Conservation (phyloP, 2,797 vertebrate genomes). For the Falco novaeseelandiae region DNA sequence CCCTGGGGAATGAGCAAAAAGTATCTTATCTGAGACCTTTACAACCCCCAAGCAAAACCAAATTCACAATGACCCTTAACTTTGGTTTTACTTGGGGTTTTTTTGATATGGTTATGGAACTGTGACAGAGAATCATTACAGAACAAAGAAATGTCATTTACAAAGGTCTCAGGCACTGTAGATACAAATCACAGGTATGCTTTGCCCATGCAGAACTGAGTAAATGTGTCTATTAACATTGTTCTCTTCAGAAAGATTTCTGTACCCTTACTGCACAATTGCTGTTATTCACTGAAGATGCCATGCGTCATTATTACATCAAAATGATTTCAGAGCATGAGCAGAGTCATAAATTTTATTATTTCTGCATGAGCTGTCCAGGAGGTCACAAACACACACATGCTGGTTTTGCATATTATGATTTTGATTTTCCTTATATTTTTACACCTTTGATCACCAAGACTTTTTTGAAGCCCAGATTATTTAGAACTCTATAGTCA, state of each 20-base stretch:
- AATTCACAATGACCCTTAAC: background rate
- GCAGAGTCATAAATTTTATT: background rate
- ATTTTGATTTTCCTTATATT: background rate
- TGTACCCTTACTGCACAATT: background rate
- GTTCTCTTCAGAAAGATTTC: background rate
- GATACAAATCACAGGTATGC: background rate
- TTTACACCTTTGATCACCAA: background rate
- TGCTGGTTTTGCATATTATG: background rate
- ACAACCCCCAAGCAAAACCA: background rate
- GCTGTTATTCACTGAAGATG: background rate
- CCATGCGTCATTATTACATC: background rate
- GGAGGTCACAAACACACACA: background rate
- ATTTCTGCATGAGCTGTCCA: background rate
- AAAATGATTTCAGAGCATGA: background rate
- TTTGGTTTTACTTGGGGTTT: background rate
- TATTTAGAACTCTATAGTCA: background rate
- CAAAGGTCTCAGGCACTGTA: background rate
- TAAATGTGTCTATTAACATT: background rate
- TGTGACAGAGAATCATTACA: background rate
- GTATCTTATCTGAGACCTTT: background rate
- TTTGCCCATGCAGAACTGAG: background rate
- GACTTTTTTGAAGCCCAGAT: background rate
- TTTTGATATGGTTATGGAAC: background rate
- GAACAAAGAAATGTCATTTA: background rate
- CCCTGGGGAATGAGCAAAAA: background rate